Evolutionary conservation across 2,797 vertebrate genomes (phyloP), one percentile per base, ranked within the genome.

Genomic region (Coregonus ussuriensis): DNA sequence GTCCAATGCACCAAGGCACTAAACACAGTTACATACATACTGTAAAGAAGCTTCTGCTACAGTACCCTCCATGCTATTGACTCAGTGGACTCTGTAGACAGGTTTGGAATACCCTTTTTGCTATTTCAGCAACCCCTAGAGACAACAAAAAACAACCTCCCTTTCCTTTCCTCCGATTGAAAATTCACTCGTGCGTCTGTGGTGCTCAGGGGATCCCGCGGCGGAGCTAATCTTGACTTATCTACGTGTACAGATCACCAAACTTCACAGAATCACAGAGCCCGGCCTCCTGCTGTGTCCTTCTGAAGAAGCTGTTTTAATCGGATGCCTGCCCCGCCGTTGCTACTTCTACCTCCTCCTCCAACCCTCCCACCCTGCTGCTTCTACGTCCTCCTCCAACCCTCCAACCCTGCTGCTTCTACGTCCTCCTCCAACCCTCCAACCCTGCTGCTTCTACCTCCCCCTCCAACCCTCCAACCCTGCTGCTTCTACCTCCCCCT

Each of bases 211-310:
- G 62, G 65, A 77, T 54, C 69, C 75, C 71, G 7, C 18, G 16
- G 69, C 18, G 15, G 72, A 18, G 21, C 74, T 79, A 75, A 75
- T 81, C 62, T 66, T 63, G 86, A 88, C 81, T 86, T 25, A 25
- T 86, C 83, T 82, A 75, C 81, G 74, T 67, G 72, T 67, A 37
- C 82, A 78, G 82, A 80, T 82, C 80, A 80, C 54, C 4, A 4
- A 56, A 18, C 16, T 18, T 5, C 54, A 56, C 54, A 56, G 52
- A 56, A 56, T 16, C 62, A 25, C 63, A 65, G 41, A 81, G 77
- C 63, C 76, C 33, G 37, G 66, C 1, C 72, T 77, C 79, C 85
- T 31, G 76, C 88, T 83, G 85, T 63, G 73, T 67, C 72, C 72
- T 75, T 74, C 81, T 77, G 67, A 78, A 72, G 16, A 73, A 53